Conservation (phyloP, 2,113 vertebrate species). For the Pleuronectes platessa region DNA sequence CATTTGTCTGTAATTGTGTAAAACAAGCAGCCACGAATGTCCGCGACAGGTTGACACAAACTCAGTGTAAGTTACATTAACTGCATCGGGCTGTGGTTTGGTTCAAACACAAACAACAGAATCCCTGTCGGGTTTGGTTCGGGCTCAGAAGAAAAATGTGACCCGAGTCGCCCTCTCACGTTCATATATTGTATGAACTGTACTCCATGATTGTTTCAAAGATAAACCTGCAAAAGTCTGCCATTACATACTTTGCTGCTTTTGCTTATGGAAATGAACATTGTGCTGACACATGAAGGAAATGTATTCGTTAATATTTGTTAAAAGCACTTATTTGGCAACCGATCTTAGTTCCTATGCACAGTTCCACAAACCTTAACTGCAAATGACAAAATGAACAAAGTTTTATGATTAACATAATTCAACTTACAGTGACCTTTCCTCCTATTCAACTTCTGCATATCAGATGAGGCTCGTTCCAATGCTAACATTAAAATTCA, state of each 20-base stretch:
- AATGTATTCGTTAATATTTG: background rate
- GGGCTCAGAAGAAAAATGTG: too few species aligned
- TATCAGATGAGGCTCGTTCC: background rate
- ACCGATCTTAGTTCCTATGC: background rate
- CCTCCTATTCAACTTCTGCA: background rate
- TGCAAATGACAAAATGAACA: background rate
- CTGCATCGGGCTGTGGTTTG: too few species aligned
- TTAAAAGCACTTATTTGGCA: background rate
- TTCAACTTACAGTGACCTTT: constrained; percentile 1
- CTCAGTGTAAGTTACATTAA: too few species aligned
- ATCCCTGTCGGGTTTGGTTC: too few species aligned
- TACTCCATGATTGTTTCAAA: background rate
- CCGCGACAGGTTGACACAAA: too few species aligned
- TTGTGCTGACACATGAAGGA: background rate
- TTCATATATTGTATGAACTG: too few species aligned
- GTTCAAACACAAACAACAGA: too few species aligned
- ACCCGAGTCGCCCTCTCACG: too few species aligned
- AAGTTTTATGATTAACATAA: background rate
- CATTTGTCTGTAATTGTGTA: too few species aligned
- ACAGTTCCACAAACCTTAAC: background rate
- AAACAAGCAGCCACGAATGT: too few species aligned
- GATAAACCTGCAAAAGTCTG: background rate
- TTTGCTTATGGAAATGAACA: background rate
- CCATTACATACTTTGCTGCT: background rate
- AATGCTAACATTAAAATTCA: background rate